A percentile compares a stretch with the other conserved stretches of the same genome.
Evolutionary conservation across 92 coral and sea anemone genomes (phyloP).

Genomic region (Ricordea florida): DNA sequence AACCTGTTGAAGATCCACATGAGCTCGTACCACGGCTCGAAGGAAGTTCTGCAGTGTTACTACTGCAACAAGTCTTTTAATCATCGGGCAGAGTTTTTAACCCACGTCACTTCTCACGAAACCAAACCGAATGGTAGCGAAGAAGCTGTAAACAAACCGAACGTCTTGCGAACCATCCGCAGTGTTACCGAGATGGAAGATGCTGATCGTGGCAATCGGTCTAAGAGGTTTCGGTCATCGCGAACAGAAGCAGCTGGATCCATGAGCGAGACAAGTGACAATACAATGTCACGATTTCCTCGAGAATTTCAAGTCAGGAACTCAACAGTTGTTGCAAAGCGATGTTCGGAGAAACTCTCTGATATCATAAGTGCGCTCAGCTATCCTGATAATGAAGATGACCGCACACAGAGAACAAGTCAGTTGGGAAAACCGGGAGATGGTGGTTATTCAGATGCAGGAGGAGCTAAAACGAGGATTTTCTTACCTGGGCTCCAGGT

Average conservation of each 20-base stretch:
- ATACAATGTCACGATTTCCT: too few species aligned
- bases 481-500: constrained; percentile 22
- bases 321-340: too few species aligned
- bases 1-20: constrained; percentile 82
- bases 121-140: neutral
- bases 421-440: neutral
- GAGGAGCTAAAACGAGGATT: constrained; percentile 32
- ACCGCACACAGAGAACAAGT: neutral
- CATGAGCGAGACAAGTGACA: too few species aligned
- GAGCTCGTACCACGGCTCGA: constrained; percentile 81
- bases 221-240: too few species aligned
- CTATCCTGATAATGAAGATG: too few species aligned
- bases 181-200: constrained; percentile 3
- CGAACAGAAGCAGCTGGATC: too few species aligned
- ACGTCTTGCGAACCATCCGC: constrained; percentile 2
- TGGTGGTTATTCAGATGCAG: neutral
- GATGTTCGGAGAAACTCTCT: too few species aligned
- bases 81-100: constrained; percentile 77
- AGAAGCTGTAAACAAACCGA: constrained; percentile 32
- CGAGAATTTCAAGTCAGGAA: too few species aligned
- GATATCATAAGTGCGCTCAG: too few species aligned
- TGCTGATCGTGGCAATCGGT: too few species aligned
- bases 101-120: constrained; percentile 87
- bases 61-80: constrained; percentile 80
- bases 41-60: constrained; percentile 78